Conservation (phyloP, 2,888 invertebrate species). For the Nasonovia ribisnigri region DNA sequence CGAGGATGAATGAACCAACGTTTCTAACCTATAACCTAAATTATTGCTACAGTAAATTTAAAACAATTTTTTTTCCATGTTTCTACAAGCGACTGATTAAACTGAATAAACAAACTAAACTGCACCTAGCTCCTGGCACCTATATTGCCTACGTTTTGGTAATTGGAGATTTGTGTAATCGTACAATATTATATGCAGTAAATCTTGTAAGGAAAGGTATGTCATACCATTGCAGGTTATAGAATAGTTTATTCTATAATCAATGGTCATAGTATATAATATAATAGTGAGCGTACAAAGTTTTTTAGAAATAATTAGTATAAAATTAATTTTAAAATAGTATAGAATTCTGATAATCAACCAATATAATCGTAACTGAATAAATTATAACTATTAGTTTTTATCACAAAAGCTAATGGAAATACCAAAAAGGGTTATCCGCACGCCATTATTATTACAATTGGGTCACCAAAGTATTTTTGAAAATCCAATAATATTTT, state of each 20-base stretch:
- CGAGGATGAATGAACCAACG: background rate
- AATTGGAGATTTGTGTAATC: background rate
- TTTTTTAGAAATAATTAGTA: background rate
- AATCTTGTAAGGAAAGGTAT: background rate
- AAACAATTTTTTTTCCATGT: background rate
- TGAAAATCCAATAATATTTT: background rate
- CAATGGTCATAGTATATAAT: background rate
- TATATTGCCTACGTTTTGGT: background rate
- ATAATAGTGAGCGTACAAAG: background rate
- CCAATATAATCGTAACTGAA: background rate
- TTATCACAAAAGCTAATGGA: background rate
- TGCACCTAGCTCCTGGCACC: background rate
- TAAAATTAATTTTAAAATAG: background rate
- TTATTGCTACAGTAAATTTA: background rate
- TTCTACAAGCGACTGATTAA: background rate
- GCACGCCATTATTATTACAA: background rate
- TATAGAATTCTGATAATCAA: background rate
- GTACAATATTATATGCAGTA: background rate
- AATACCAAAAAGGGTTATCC: background rate
- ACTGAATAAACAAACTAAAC: background rate
- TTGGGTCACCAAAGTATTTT: background rate
- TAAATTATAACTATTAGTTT: background rate
- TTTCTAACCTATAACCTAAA: background rate
- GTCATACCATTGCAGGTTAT: too few relatives aligned
- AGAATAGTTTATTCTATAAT: too few relatives aligned